Evolutionary conservation across 2,113 vertebrate genomes (phyloP), one percentile per base, ranked within the genome.

Genomic region (Numenius arquata): DNA sequence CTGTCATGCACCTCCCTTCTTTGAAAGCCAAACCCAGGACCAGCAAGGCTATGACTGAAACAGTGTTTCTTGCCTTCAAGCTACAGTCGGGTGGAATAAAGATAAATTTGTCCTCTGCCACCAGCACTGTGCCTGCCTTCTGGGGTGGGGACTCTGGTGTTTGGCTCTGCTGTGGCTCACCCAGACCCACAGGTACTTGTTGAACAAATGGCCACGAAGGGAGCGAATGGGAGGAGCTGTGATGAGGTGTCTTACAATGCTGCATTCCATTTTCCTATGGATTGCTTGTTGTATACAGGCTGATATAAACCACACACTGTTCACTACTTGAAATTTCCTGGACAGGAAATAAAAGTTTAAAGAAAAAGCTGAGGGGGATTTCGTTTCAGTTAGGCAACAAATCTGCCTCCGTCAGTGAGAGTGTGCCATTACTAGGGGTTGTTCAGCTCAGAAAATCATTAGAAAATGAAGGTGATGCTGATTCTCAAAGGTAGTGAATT

Each of bases 151-250:
- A 27, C 41, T 21, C 10, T 10, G 19, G 3, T 29, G 15, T 52
- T 65, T 27, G 19, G n/a, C 41, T 50, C 29, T 79, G 75, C 41
- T 4, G 22, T 8, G 11, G 17, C 61, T 62, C 45, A 40, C 26
- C 50, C 21, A 62, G 55, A 48, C 15, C 29, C 22, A 10, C 0
- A 0, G 3, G 2, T n/a, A 2, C 10, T 34, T 32, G 32, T 55
- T 1, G 11, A 72, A n/a, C 34, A 76, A 85, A 66, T 0, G 32
- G 25, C 30, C 7, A 3, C 29, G 36, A 63, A 76, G 61, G 61
- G 18, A 40, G 43, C 0, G 2, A 79, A 43, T 0, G 1, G 45
- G 50, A 85, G 47, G 36, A 72, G 41, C 25, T 1, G 4, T 74
- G 41, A 30, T 0, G 2, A 50, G 43, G 32, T 2, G 1, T n/a